Conservation (phyloP, 2,888 invertebrate genomes). For the Drosophila bunnanda region DNA sequence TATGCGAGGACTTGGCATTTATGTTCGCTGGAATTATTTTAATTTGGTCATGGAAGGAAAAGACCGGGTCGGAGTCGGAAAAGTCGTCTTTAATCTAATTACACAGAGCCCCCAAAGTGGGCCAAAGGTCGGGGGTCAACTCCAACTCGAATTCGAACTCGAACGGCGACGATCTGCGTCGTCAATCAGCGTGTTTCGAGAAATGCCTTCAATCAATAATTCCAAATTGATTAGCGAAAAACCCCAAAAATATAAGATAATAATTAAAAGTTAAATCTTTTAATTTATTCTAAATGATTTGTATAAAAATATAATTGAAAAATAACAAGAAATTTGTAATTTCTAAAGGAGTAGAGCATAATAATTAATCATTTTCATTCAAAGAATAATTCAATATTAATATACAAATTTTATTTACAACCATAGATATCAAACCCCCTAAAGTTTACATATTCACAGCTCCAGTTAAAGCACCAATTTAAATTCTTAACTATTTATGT, state of each 20-base stretch:
- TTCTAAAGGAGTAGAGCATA: no score
- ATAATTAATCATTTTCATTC: no score
- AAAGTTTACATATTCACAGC: neutral
- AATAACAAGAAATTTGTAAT: no score
- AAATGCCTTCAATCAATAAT: constrained; percentile 15
- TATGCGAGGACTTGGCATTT: constrained; percentile 66
- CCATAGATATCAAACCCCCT: no score
- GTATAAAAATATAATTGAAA: no score
- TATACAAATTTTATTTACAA: no score
- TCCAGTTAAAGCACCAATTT: neutral
- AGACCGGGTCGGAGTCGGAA: neutral
- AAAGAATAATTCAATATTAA: no score
- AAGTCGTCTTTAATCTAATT: constrained; percentile 39
- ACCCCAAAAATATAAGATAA: no score
- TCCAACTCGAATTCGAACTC: neutral
- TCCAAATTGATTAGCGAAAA: constrained; percentile 7
- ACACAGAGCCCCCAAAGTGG: constrained; percentile 19
- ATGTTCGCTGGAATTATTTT: constrained; percentile 69
- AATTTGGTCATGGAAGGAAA: constrained; percentile 44
- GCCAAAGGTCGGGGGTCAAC: constrained; percentile 34
- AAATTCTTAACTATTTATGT: no score
- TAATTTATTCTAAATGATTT: no score
- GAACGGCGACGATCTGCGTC: constrained; percentile 3
- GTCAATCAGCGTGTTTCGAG: constrained; percentile 10
- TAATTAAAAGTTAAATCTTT: no score